Percentiles rank a stretch among this genome's conserved stretches.
phyloP scores from a whole-genome alignment of 2,797 vertebrate species.

The Heliangelus exortis region DNA sequence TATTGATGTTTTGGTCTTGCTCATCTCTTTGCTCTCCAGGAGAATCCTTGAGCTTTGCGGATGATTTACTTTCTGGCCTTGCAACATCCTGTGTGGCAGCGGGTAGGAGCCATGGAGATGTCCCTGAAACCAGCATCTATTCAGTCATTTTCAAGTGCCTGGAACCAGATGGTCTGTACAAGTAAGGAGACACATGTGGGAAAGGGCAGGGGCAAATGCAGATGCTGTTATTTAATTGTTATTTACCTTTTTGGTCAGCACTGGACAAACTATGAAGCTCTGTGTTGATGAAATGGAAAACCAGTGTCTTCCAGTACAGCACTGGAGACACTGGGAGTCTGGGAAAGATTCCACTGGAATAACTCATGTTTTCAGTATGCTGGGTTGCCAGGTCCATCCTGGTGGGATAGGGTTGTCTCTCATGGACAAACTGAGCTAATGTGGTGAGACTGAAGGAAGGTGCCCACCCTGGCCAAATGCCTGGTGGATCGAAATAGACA shows the following conservation, averaged over 20 bases:
- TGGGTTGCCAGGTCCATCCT: background rate
- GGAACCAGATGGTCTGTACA: constrained; percentile 98
- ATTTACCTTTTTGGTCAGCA: background rate
- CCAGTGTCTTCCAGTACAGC: background rate
- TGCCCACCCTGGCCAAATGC: background rate
- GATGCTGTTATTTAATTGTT: background rate
- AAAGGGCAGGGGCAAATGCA: background rate
- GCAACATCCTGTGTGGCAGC: constrained; percentile 93
- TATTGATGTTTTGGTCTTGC: background rate
- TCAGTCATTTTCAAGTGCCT: constrained; percentile 99
- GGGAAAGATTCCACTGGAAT: background rate
- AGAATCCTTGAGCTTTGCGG: constrained; percentile 94
- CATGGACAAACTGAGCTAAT: background rate
- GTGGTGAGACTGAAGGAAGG: background rate
- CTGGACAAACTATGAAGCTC: background rate
- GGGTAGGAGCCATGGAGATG: constrained; percentile 87
- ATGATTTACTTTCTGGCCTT: constrained; percentile 95
- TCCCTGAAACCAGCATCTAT: constrained; percentile 88
- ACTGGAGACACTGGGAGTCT: background rate
- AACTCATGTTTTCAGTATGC: background rate
- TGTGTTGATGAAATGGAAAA: background rate
- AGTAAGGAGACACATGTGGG: constrained; percentile 82
- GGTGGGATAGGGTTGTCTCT: background rate
- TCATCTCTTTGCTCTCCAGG: constrained; percentile 79
- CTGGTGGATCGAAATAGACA: background rate